Base-by-base conservation (phyloP, 2,113 vertebrate genomes). In the Helogale parvula region DNA sequence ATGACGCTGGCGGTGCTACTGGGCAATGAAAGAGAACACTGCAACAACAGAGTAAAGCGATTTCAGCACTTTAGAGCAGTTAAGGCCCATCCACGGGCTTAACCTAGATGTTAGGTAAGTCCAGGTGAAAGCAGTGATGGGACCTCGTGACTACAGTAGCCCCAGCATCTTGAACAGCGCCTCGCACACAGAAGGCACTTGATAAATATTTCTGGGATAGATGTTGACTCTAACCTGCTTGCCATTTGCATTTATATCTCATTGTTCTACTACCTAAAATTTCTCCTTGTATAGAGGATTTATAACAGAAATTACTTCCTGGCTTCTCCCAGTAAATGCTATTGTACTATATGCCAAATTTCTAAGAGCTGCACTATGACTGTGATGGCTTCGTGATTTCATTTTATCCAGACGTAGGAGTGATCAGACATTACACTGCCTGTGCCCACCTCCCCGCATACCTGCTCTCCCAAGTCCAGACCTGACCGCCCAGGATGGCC, bases 271-370 rank as follows among this genome's bases (percentile, higher is more conserved):
- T 52, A 41, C 63, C 29, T 72, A 81, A 79, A 90, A 68, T 65
- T 80, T 88, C 93, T 94, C 35, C 91, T 84, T 90, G 88, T 65
- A 60, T 21, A 52, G 83, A 57, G 52, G 35, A 77, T 69, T 84
- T n/a, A 71, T 31, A 66, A 95, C 7, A 83, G 33, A 54, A 94
- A 35, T 45, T 21, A 57, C 87, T 88, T 94, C 92, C 60, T 93
- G 52, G 19, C 90, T 81, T 69, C 74, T 76, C 52, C 92, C 69
- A 90, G 25, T 66, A 88, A 95, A 88, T 76, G 25, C 19, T 80
- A 27, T 29, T 60, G 41, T 19, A 76, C 12, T 38, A 4, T n/a
- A 29, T 9, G 33, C 15, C 33, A 63, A 19, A 11, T 74, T 96
- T 84, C 88, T 47, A 74, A 94, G 31, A 88, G 71, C 25, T n/a